Base-by-base conservation (phyloP, 2,113 vertebrate genomes). In the Indicator maculatus region DNA sequence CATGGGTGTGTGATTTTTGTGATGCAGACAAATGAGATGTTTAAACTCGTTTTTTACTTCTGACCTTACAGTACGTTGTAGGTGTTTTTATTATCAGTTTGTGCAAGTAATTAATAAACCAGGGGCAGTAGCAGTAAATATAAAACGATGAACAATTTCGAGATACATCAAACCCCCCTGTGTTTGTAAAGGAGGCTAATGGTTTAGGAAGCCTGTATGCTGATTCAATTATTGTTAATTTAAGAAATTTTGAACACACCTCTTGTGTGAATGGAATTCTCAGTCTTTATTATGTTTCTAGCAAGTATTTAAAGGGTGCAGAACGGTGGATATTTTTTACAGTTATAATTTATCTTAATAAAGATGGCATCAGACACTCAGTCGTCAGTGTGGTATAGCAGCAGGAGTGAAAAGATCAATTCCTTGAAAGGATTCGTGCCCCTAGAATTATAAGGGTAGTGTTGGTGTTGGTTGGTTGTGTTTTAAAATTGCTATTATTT, bases 141-240 rank as follows among this genome's bases (percentile, higher is more conserved):
- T 64, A 74, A 93, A 86, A 52, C 20, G 76, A 93, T 86, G 61
- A 86, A 78, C 85, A 86, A 20, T 93, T 91, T 86, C 27, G 45
- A 74, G 79, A 90, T 55, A 31, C 24, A 67, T 12, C 26, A n/a
- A 76, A 56, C 1, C 69, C 38, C 61, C 41, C 41, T 44, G 41
- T 93, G 94, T 97, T 97, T 97, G 95, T 96, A 80, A 83, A 92
- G 96, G 81, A 87, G 97, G 90, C 88, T 95, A 97, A 97, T 95
- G 97, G 95, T 96, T 96, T 97, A 83, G 95, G 97, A 97, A 97
- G 97, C 95, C 95, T 92, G 2, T 74, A 45, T 87, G 93, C 95
- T 90, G 77, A 90, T 97, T 96, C 93, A 95, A 92, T 97, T 97
- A 93, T 92, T 95, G 83, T 85, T 96, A 97, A 95, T 92, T 97